Evolutionary conservation across 2,888 invertebrate genomes (phyloP).

Genomic region (Bruchidius siliquastri): DNA sequence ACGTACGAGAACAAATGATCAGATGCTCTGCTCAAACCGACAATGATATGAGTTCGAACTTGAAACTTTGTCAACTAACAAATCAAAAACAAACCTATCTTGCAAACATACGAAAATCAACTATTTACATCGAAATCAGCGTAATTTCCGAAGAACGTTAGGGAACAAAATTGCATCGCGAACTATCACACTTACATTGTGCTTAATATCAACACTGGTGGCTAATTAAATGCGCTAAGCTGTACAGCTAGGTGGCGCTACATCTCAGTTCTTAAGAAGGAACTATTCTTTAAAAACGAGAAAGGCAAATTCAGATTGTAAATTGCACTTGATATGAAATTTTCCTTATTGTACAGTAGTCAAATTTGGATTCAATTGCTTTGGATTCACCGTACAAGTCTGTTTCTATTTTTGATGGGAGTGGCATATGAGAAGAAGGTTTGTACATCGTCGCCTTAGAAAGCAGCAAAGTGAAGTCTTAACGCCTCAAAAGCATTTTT

Average conservation of each 20-base stretch:
- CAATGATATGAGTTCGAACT: background rate
- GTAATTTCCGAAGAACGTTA: background rate
- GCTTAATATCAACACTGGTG: background rate
- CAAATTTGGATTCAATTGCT: background rate
- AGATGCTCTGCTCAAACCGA: too few relatives aligned
- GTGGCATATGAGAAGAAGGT: background rate
- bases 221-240: slow-evolving; percentile 8
- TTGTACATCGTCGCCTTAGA: background rate
- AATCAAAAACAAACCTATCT: background rate
- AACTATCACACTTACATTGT: background rate
- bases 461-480: background rate
- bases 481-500: too few relatives aligned
- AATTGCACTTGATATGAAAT: background rate
- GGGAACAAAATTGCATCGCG: background rate
- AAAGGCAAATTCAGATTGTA: background rate
- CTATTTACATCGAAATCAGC: background rate
- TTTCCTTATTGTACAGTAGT: background rate
- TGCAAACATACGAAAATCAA: background rate
- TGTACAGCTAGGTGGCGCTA: background rate
- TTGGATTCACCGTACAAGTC: background rate
- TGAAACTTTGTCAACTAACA: background rate
- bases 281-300: background rate
- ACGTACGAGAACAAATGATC: too few relatives aligned
- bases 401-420: too few relatives aligned
- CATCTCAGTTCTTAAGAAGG: background rate